phyloP scores from a whole-genome alignment of 2,113 vertebrate species.

The Chrysemys picta region DNA sequence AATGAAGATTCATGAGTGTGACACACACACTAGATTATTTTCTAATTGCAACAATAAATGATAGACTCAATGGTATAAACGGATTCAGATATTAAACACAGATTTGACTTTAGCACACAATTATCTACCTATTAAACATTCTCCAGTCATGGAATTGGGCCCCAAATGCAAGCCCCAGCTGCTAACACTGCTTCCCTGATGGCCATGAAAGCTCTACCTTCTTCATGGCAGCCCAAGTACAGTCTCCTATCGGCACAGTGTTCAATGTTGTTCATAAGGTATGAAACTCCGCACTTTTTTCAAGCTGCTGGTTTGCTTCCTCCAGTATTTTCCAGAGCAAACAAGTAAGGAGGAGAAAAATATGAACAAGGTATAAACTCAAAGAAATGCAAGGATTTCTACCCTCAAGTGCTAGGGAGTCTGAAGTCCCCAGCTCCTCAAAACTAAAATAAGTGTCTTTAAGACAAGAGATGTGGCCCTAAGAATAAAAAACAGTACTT shows the following conservation, averaged over 20 bases:
- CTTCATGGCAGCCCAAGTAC: not conserved
- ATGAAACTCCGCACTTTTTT: not conserved
- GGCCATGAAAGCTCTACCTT: not conserved
- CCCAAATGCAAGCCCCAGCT: not conserved
- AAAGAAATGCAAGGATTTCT: not conserved
- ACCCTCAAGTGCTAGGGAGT: fast-evolving
- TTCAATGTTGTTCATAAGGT: not conserved
- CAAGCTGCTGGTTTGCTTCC: not conserved
- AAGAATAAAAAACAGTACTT: not conserved
- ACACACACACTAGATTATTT: constrained; percentile 1
- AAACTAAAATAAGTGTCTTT: not conserved
- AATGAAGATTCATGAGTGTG: constrained; percentile 53
- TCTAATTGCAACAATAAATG: not conserved
- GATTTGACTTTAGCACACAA: not conserved
- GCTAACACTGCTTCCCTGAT: not conserved
- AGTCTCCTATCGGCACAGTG: not conserved
- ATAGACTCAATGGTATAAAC: not conserved
- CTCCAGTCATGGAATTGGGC: not conserved
- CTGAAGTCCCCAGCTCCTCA: not conserved
- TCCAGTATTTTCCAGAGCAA: not conserved
- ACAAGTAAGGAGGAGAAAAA: not conserved
- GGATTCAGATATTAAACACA: not conserved
- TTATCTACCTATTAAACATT: not conserved
- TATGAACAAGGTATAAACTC: not conserved
- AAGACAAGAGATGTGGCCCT: constrained; percentile 9